Evolutionary conservation across 2,888 invertebrate species (phyloP), one percentile per base, ranked within the genome.

Genomic region (Tridacna crocea): DNA sequence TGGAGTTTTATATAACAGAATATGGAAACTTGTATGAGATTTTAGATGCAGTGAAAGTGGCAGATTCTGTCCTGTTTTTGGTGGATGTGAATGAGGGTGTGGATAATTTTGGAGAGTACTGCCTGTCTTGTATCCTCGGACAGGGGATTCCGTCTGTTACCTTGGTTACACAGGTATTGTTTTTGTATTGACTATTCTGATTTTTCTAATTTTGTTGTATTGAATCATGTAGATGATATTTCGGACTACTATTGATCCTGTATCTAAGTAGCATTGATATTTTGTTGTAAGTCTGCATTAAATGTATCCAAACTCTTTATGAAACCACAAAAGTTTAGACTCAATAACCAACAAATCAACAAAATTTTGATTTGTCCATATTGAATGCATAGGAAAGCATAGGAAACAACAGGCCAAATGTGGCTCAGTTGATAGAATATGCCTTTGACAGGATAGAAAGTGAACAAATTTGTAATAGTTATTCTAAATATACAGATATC

Each of bases 21-120:
- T 94, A 96, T 24, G 96, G 96, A 24, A 96, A 97, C 94, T 96
- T 98, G 63, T 96, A 97, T 93, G 96, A 96, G 36, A 95, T 96
- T 10, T 80, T 94, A 68, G 94, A 94, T 84, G 91, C 92, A 2
- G 92, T 89, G 15, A 92, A 95, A 87, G 96, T 98, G 11, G 97
- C 98, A 36, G 98, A 98, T 93, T 97, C 97, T 0, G 96, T 97
- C 1, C 92, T 99, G 6, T 96, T 98, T 93, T 94, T 98, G 13
- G 96, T 97, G 81, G 84, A 90, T 17, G 83, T 91, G 19, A 88
- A 92, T 26, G 87, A 87, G 85, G 95, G 97, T 0, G 95, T 98
- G 65, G 98, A 98, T 93, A 96, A 96, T 82, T 97, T 96, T 96
- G 98, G 98, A 0, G 96, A 97, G 88, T 96, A 96, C 90, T 96